Evolutionary conservation across 2,113 vertebrate species (phyloP), one percentile per base, ranked within the genome.

Genomic region (Chionodraco myersi): DNA sequence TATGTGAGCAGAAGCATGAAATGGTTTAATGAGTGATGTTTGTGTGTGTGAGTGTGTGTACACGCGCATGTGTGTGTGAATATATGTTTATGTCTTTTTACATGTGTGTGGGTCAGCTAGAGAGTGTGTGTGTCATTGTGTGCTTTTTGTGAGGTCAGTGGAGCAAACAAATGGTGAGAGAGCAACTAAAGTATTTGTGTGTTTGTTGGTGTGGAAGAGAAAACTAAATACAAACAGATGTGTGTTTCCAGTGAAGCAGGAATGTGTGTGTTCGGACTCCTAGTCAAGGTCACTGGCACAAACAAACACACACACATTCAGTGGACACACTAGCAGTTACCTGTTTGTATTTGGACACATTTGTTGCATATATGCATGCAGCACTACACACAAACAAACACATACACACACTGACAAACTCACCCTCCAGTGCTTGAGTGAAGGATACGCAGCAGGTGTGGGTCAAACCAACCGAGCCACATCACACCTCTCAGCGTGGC

Each of bases 381-480:
- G 5, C 57, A 61, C 44, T 41, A 63, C 49, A 56, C 44, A 54
- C 69, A 71, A 14, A 15, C 41, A 21, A 56, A 67, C 57, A 72
- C 26, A 51, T 13, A 75, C 76, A 82, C 58, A 67, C 57, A 75
- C 23, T 63, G 47, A 81, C 56, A 83, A 49, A 70, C 75, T 75
- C 83, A 75, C 59, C 75, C 82, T 87, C 77, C 63, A 72, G 78
- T 83, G 84, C 63, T 52, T 70, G 78, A 88, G 72, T 86, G 84
- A 92, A 91, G 92, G 91, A 88, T 87, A 86, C 88, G 3, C 93
- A 88, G 93, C 90, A 91, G 85, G 93, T 88, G 91, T 87, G 88
- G 93, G 93, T 93, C 91, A 91, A 87, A 88, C 88, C 79, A 64
- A 79, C 88, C 63, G 89, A 75, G 87, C 86, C 86, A 80, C 75